These are phyloP conservation scores for Helicoverpa assulta DNA, from an alignment of 2,888 invertebrate genomes.

Conservation along the genomic window DNA sequence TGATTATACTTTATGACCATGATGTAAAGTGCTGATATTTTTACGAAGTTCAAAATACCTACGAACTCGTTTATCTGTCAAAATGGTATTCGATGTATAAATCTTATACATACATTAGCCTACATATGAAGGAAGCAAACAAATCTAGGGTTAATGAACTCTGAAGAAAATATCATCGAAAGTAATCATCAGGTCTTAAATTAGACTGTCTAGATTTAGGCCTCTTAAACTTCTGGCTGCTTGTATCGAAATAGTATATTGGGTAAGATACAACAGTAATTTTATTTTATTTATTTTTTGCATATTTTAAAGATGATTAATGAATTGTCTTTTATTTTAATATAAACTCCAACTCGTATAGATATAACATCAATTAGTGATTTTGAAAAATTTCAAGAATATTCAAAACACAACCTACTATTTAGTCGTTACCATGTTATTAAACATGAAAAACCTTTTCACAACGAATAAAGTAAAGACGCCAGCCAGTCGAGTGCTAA, in stretches of 20 bases:
- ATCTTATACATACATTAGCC: conserved; percentile 19
- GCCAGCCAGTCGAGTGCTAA: neutral
- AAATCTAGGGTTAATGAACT: conserved; percentile 51
- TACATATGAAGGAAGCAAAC: conserved; percentile 30
- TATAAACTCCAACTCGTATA: no score
- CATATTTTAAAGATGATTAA: no score
- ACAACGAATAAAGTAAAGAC: neutral
- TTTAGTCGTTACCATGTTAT: no score
- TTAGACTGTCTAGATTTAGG: conserved; percentile 42
- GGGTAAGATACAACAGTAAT: no score
- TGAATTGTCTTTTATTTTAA: no score
- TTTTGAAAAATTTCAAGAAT: no score
- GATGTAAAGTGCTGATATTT: conserved; percentile 16
- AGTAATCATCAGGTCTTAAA: conserved; percentile 37
- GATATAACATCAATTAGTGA: no score
- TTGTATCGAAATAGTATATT: conserved; percentile 14
- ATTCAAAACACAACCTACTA: no score
- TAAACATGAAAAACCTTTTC: conserved; percentile 3
- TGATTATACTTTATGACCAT: neutral
- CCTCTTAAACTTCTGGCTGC: conserved; percentile 9
- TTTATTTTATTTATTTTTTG: no score
- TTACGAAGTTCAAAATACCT: conserved; percentile 23
- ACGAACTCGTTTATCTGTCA: conserved; percentile 11
- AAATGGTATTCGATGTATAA: conserved; percentile 15
- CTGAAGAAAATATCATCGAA: conserved; percentile 43